Conservation (phyloP, 92 coral and sea anemone genomes). For the Parazoanthus swiftii region DNA sequence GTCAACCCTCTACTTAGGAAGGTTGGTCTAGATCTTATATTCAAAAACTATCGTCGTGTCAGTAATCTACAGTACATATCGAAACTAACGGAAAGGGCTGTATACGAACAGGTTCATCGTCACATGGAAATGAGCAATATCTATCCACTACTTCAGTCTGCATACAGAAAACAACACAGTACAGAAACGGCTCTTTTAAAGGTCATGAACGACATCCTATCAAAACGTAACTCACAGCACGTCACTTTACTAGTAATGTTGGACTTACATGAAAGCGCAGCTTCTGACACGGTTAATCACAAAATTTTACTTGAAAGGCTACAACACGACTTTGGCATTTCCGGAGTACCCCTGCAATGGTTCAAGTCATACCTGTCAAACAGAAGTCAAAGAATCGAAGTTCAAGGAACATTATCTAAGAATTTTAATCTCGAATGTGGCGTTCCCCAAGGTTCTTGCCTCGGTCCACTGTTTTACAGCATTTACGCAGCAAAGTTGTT, state of each 20-base stretch:
- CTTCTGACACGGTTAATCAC: slow-evolving; percentile 11
- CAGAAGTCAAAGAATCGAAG: slow-evolving; percentile 44
- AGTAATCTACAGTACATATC: slow-evolving; percentile 38
- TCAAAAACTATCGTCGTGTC: slow-evolving; percentile 43
- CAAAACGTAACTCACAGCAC: neutral
- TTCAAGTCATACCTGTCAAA: slow-evolving; percentile 46
- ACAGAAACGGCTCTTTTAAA: slow-evolving; percentile 4
- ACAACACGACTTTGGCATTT: slow-evolving; percentile 45
- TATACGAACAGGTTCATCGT: slow-evolving; percentile 43
- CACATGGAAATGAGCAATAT: slow-evolving; percentile 43
- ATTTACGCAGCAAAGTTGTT: slow-evolving; percentile 21
- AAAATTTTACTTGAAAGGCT: slow-evolving; percentile 31
- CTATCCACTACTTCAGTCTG: slow-evolving; percentile 33
- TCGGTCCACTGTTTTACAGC: slow-evolving; percentile 29
- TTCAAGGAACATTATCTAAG: slow-evolving; percentile 43
- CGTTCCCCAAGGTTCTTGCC: slow-evolving; percentile 49
- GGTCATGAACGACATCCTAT: slow-evolving; percentile 3
- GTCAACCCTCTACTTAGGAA: slow-evolving; percentile 47
- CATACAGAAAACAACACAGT: slow-evolving; percentile 27
- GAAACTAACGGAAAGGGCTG: slow-evolving; percentile 47
- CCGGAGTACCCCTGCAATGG: slow-evolving; percentile 52
- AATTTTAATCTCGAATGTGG: slow-evolving; percentile 17
- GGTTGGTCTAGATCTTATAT: slow-evolving; percentile 38
- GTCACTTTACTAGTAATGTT: slow-evolving; percentile 13
- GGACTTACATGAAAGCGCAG: slow-evolving; percentile 6